Evolutionary conservation across 2,797 vertebrate genomes (phyloP), one percentile per base, ranked within the genome.

Genomic region (Yasuhikotakia modesta): DNA sequence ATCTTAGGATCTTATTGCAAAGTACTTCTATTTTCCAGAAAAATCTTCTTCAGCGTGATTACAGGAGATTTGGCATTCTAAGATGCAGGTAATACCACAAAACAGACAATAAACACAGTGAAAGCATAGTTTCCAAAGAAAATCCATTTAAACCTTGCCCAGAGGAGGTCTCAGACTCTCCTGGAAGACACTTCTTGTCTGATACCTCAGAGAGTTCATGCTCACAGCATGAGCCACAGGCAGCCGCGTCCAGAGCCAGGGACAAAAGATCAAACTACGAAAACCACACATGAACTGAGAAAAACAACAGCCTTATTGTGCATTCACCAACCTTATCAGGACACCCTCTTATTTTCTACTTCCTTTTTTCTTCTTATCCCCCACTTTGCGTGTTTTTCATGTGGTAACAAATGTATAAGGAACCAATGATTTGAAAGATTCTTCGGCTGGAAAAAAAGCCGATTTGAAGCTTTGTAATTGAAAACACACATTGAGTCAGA

Each of bases 401-500:
- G 79, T 79, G 81, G 78, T 80, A 75, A 80, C 78, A 66, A 78
- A 84, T 83, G 78, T 74, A 75, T 82, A 83, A 83, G 81, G 66
- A 82, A 80, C 70, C 66, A 79, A 68, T 48, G 52, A 45, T 79
- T 77, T 76, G 70, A 55, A 60, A 78, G 76, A 77, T 73, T 75
- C 64, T 80, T 72, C 14, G 14, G 61, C 48, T 53, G 35, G 19
- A 72, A 83, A 78, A 82, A 79, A 67, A 89, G 85, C 86, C 83
- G 79, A 90, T 89, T 89, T 88, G 86, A 91, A 86, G 88, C 86
- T 83, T 78, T 86, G 76, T 92, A 92, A 93, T 92, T 92, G 89
- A 91, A 93, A 94, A 93, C 93, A 93, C 89, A 89, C 88, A 90
- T 85, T 65, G 74, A 81, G 78, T 82, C 83, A 88, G 85, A 90